Evolutionary conservation across 2,888 invertebrate species (phyloP).

Genomic region (Cynaeus angustus): DNA sequence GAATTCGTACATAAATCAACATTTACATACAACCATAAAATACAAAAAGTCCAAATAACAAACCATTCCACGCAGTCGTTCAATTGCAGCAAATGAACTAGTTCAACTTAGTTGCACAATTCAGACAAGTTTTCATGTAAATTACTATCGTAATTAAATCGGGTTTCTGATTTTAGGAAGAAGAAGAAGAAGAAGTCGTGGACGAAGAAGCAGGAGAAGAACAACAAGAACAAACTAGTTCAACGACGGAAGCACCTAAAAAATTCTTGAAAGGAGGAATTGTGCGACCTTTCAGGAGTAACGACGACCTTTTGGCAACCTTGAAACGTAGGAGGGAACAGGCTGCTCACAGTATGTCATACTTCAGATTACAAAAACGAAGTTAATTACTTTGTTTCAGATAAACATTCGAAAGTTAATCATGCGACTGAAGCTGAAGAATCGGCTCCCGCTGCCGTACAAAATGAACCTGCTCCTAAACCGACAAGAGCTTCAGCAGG

Average conservation of each 20-base stretch:
- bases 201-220: conserved; percentile 77
- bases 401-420: conserved; percentile 58
- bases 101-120: conserved; percentile 35
- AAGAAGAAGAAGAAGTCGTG: conserved; percentile 73
- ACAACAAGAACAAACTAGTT: conserved; percentile 74
- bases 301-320: conserved; percentile 83
- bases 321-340: conserved; percentile 83
- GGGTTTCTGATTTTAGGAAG: conserved; percentile 59
- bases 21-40: conserved; percentile 36
- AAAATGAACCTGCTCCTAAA: conserved; percentile 53
- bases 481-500: conserved; percentile 52
- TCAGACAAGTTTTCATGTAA: conserved; percentile 30
- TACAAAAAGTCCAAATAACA: conserved; percentile 24
- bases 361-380: conserved; percentile 8
- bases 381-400: conserved; percentile 48
- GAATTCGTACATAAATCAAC: conserved; percentile 32
- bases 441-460: conserved; percentile 57
- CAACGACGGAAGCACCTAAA: conserved; percentile 81
- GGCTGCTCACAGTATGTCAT: conserved; percentile 75
- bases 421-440: conserved; percentile 55
- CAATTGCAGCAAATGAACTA: conserved; percentile 28
- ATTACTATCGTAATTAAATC: not conserved
- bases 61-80: conserved; percentile 21
- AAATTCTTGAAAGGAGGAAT: conserved; percentile 79
- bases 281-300: conserved; percentile 85